These are phyloP conservation scores for Paedocypris sp. DNA, from an alignment of 2,113 vertebrate genomes.

Conservation along the genomic window DNA sequence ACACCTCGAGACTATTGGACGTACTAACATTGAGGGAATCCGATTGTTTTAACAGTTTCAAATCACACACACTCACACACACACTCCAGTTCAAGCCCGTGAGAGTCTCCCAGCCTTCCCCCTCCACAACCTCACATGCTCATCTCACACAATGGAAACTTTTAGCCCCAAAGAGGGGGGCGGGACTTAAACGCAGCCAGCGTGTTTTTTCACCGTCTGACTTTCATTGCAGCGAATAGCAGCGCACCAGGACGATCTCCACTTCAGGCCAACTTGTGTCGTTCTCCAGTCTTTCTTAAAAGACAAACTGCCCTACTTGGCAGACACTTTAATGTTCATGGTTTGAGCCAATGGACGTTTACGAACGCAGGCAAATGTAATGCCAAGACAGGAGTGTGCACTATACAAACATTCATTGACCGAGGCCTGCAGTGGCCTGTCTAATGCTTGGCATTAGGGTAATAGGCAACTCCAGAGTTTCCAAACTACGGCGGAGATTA, in stretches of 20 bases:
- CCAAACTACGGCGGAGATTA: slow-evolving; percentile 25
- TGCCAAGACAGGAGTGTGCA: slow-evolving; percentile 38
- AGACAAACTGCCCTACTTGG: slow-evolving; percentile 26
- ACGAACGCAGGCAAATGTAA: slow-evolving; percentile 60
- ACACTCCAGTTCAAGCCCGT: slow-evolving; percentile 24
- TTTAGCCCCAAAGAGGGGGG: slow-evolving; percentile 56
- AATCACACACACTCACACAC: slow-evolving; percentile 34
- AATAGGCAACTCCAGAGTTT: slow-evolving; percentile 6
- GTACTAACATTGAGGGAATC: neutral
- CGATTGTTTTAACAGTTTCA: neutral
- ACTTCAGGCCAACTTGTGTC: slow-evolving; percentile 28
- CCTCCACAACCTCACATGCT: slow-evolving; percentile 53
- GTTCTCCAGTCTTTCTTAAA: slow-evolving; percentile 17
- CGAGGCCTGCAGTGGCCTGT: slow-evolving; percentile 14
- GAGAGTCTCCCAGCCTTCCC: slow-evolving; percentile 42
- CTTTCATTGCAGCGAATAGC: slow-evolving; percentile 50
- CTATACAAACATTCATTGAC: slow-evolving; percentile 47
- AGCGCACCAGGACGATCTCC: slow-evolving; percentile 38
- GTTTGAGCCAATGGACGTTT: slow-evolving; percentile 26
- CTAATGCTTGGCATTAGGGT: slow-evolving; percentile 20
- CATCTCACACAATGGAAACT: slow-evolving; percentile 68
- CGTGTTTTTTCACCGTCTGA: slow-evolving; percentile 40
- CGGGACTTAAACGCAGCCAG: slow-evolving; percentile 39
- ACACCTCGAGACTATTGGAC: neutral
- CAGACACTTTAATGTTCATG: slow-evolving; percentile 14